Evolutionary conservation across 2,797 vertebrate genomes (phyloP), one percentile per base, ranked within the genome.

Genomic region (Muscicapa striata): DNA sequence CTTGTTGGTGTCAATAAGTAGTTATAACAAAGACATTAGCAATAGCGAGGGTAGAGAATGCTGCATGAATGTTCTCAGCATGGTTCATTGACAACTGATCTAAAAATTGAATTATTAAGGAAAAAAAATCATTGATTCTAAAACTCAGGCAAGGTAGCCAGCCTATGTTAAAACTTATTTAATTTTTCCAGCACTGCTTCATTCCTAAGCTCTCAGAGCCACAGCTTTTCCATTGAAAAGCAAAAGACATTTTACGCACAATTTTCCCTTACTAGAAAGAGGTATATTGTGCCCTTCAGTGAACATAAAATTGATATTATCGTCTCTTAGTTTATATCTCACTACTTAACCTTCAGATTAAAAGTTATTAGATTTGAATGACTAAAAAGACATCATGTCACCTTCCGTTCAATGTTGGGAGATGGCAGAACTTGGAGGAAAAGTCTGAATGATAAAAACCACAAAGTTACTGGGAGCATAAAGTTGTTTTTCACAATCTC

Each of bases 291-390:
- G 97, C 97, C 97, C 98, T 98, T 98, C 97, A 98, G 97, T 98
- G 97, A 98, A 97, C 97, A 98, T 98, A 97, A 98, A 98, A 98
- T 97, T 98, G 98, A 98, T 98, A 98, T 98, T 98, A 98, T 97
- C 96, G 73, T 98, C 97, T 97, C 97, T 98, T 97, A 98, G 97
- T 98, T 98, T 98, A 98, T 98, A 98, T 97, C 97, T 98, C 97
- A 98, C 97, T 98, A 98, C 97, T 98, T 98, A 98, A 98, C 98
- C 98, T 98, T 98, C 97, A 98, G 98, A 98, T 98, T 98, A 98
- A 98, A 98, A 98, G 97, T 98, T 98, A 98, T 98, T 98, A 97
- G 97, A 97, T 97, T 97, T 98, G 97, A 98, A 98, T 98, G 97
- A 98, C 97, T 98, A 95, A 96, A 96, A 98, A 98, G 97, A 97